Evolutionary conservation across 1,140 invertebrate genomes (phyloP), one percentile per base, ranked within the genome.

Genomic region (Cydia amplana): DNA sequence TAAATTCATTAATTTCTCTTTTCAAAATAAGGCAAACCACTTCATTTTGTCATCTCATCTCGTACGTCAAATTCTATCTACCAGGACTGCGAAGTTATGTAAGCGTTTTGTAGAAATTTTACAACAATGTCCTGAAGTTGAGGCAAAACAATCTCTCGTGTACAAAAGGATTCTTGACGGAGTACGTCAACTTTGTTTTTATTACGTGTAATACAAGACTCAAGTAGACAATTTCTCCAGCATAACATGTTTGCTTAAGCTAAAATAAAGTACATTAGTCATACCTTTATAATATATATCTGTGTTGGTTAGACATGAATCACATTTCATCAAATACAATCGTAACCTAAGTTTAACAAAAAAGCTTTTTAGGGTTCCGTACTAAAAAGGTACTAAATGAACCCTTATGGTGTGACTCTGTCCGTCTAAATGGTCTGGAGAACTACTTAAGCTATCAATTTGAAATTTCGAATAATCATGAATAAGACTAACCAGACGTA

Each of bases 41-140:
- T 74, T 75, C 78, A 78, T 74, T 76, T 75, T 49, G 75, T 77
- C 75, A 78, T 78, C 75, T 75, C 67, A 60, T 60, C 55, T 60
- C n/a, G n/a, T n/a, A 60, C 20, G 55, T 60, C 55, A 60, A 40
- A 40, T 40, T 70, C 7, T 70, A 70, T 70, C 32, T 70, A 70
- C 36, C 10, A 14, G 18, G 36, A 10, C 65, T 20, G 65, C 65
- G 14, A 70, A 70, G 65, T 70, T 70, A 70, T 70, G 65, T 70
- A 28, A 70, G 65, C 32, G 32, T 70, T 70, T 70, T 70, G 65
- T 70, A 32, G 65, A 70, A 70, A 70, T 70, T 70, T 70, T 70
- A 70, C 32, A 70, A 70, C 65, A 70, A 70, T 70, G 65, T 70
- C 32, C 65, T 70, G 28, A 70, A 70, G 65, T 70, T 70, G 65